Percentiles rank a stretch among this genome's conserved stretches.
Evolutionary conservation across 2,113 vertebrate genomes (phyloP).

Genomic region (Leuciscus idus): DNA sequence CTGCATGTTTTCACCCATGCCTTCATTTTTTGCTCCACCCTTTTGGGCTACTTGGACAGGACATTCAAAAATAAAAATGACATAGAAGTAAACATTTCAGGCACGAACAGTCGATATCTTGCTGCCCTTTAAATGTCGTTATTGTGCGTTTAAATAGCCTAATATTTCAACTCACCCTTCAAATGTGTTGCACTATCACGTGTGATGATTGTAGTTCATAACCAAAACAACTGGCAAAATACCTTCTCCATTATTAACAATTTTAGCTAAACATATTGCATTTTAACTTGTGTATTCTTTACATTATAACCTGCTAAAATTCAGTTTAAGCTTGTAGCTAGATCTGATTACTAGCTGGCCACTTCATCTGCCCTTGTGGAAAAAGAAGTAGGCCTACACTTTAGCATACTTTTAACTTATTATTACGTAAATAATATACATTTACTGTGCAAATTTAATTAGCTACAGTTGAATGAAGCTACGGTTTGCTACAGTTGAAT

Average conservation of each 20-base stretch:
- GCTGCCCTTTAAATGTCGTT: not conserved
- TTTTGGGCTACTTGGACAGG: slow-evolving; percentile 35
- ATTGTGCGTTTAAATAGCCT: not conserved
- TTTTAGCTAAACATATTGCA: not conserved
- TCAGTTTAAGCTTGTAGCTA: no score
- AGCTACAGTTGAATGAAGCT: no score
- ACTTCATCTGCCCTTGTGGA: no score
- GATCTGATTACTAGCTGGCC: no score
- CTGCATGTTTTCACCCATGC: slow-evolving; percentile 42
- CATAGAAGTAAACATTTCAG: slow-evolving; percentile 26
- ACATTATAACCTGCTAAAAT: not conserved
- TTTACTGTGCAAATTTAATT: no score
- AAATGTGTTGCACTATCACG: not conserved
- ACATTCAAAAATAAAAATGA: slow-evolving; percentile 23
- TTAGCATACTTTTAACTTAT: no score
- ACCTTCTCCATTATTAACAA: not conserved
- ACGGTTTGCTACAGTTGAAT: no score
- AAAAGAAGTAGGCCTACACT: no score
- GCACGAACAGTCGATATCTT: not conserved
- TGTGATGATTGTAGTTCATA: no score
- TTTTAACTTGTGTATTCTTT: not conserved
- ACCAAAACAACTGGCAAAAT: not conserved
- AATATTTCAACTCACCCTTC: not conserved
- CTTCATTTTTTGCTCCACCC: slow-evolving; percentile 59
- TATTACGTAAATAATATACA: no score